phyloP scores from a whole-genome alignment of 2,797 vertebrate genomes.

The Vespertilio murinus region DNA sequence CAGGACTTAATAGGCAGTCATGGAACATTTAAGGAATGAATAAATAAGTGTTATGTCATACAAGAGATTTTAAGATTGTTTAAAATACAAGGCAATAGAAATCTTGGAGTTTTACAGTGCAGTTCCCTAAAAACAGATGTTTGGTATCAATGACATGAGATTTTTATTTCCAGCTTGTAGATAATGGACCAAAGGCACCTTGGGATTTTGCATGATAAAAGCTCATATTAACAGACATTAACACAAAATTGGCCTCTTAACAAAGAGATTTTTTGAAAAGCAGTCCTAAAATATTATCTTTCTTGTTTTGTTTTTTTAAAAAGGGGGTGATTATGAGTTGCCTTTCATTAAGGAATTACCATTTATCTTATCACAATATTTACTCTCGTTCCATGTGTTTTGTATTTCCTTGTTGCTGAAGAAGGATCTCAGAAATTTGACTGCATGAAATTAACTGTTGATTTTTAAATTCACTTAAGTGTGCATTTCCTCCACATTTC shows the following conservation, averaged over 20 bases:
- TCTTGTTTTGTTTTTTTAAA: constrained; percentile 11
- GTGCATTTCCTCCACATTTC: background rate
- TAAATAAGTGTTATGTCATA: constrained; percentile 2
- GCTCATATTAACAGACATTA: constrained; percentile 53
- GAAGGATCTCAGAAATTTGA: constrained; percentile 32
- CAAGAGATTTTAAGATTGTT: constrained; percentile 45
- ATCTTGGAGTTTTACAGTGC: background rate
- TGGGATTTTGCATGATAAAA: constrained; percentile 72
- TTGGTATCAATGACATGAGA: constrained; percentile 60
- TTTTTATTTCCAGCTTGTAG: constrained; percentile 68
- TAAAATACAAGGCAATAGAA: constrained; percentile 55
- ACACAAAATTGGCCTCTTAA: constrained; percentile 62
- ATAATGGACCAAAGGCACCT: constrained; percentile 60
- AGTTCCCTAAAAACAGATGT: constrained; percentile 68
- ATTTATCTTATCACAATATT: constrained; percentile 71
- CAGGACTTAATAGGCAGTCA: background rate
- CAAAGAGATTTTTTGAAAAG: constrained; percentile 38
- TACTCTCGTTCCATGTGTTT: constrained; percentile 51
- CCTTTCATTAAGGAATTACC: constrained; percentile 65
- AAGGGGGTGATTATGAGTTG: constrained; percentile 38
- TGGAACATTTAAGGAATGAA: constrained; percentile 6
- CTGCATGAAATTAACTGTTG: constrained; percentile 26
- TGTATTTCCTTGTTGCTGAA: constrained; percentile 5
- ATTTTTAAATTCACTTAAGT: background rate
- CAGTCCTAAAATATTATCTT: constrained; percentile 46